Conservation (phyloP, 2,113 vertebrate genomes). For the Rhinopomastus cyanomelas region DNA sequence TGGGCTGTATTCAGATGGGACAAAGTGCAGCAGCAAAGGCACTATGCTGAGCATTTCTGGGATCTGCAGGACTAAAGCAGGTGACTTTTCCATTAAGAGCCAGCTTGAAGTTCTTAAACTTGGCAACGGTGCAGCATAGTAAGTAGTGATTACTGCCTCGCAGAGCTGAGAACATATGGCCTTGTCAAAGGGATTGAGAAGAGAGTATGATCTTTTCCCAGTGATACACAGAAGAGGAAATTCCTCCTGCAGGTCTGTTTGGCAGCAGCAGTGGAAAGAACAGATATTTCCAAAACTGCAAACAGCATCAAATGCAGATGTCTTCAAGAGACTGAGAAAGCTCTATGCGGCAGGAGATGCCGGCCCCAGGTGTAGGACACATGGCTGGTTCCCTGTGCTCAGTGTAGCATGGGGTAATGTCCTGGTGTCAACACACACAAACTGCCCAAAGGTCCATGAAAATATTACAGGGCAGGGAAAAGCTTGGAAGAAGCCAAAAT, state of each 20-base stretch:
- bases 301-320: neutral
- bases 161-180: neutral
- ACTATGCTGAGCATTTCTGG: neutral
- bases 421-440: neutral
- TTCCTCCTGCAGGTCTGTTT: neutral
- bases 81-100: neutral
- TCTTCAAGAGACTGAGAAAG: neutral
- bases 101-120: neutral
- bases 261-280: neutral
- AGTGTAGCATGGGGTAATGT: neutral
- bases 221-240: neutral
- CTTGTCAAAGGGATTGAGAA: neutral
- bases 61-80: neutral
- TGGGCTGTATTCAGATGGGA: neutral
- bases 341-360: neutral
- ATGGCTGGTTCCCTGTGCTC: neutral
- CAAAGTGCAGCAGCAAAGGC: neutral
- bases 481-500: neutral
- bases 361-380: neutral
- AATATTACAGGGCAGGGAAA: neutral
- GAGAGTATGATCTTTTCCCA: neutral
- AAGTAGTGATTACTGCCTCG: neutral
- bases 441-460: neutral
- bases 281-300: neutral
- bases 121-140: neutral